These are phyloP conservation scores for Edolisoma coerulescens DNA, from an alignment of 2,113 vertebrate species.

Conservation along the genomic window DNA sequence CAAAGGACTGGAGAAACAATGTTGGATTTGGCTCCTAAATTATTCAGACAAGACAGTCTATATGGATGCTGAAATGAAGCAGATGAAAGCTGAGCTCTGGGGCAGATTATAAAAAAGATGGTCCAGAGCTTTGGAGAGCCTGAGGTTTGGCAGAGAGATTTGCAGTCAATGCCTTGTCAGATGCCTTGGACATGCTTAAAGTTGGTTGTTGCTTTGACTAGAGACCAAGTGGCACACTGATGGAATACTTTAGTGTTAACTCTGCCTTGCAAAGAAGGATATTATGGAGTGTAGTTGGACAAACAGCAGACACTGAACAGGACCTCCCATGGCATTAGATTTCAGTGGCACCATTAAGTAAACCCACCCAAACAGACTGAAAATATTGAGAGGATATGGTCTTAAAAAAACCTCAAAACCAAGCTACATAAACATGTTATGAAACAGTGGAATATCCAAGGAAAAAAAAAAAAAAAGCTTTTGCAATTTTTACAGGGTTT, in stretches of 20 bases:
- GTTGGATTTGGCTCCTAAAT: background rate
- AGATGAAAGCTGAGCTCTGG: background rate
- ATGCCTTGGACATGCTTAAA: background rate
- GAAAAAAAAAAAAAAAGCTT: background rate
- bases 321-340: background rate
- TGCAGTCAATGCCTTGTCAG: background rate
- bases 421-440: background rate
- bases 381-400: background rate
- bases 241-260: background rate
- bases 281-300: background rate
- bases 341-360: background rate
- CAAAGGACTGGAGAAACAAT: background rate
- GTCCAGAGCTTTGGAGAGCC: background rate
- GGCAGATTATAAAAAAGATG: background rate
- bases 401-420: background rate
- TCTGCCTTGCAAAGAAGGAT: background rate
- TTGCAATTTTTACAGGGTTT: background rate
- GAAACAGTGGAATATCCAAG: background rate
- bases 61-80: background rate
- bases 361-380: background rate
- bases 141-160: background rate
- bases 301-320: background rate
- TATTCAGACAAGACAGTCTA: background rate
- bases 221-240: background rate
- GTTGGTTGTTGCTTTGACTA: background rate